phyloP scores from a whole-genome alignment of 1,140 invertebrate species.

The Bombus ignitus region DNA sequence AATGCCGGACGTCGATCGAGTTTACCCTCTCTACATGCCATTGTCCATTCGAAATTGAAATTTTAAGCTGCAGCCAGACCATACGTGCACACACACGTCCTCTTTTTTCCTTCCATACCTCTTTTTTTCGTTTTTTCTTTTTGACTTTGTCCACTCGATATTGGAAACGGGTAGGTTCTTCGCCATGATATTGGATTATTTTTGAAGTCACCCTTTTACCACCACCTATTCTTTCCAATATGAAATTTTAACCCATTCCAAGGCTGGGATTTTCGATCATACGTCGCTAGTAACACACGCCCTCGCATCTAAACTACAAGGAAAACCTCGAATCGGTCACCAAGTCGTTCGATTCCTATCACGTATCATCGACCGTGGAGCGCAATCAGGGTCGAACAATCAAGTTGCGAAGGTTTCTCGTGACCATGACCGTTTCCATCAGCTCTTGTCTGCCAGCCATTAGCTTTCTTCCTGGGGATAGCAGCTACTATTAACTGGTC shows the following conservation, averaged over 20 bases:
- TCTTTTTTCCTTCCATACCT: no score
- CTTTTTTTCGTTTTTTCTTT: neutral
- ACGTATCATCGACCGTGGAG: constrained; percentile 13
- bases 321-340: constrained; percentile 1
- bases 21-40: neutral
- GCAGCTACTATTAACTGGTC: neutral
- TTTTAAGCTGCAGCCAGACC: neutral
- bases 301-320: neutral
- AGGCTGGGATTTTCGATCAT: neutral
- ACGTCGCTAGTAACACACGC: neutral
- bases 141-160: constrained; percentile 17
- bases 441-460: neutral
- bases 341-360: constrained; percentile 3
- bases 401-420: neutral
- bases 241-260: neutral
- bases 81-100: neutral
- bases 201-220: neutral
- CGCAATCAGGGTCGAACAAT: constrained; percentile 26
- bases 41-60: constrained; percentile 28
- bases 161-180: neutral
- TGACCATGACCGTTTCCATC: constrained; percentile 16
- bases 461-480: neutral
- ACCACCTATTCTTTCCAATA: neutral
- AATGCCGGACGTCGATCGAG: constrained; percentile 24
- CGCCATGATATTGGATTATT: neutral